These are phyloP conservation scores for Corydoras sp. DNA, from an alignment of 2,113 vertebrate genomes.

Conservation along the genomic window DNA sequence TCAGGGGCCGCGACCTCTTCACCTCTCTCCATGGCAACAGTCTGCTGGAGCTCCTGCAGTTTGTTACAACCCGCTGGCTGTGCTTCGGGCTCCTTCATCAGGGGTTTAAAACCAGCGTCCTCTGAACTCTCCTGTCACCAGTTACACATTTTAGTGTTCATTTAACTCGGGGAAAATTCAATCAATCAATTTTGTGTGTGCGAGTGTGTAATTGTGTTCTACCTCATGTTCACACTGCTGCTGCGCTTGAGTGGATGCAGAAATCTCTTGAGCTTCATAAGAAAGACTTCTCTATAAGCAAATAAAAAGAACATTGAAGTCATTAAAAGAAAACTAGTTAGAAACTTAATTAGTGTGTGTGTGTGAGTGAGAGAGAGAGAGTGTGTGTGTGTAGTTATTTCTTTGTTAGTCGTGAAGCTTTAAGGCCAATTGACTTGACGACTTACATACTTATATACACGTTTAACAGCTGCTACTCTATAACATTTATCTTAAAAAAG, in stretches of 20 bases:
- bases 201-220: conserved; percentile 1
- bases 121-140: conserved; percentile 11
- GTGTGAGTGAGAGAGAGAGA: no score
- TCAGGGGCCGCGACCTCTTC: conserved; percentile 44
- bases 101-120: neutral
- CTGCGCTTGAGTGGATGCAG: conserved; percentile 43
- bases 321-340: no score
- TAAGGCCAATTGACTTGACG: no score
- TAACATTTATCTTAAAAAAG: no score
- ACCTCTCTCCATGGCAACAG: conserved; percentile 29
- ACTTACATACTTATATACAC: no score
- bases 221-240: conserved; percentile 59
- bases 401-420: no score
- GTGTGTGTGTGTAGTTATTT: no score
- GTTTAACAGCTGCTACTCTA: no score
- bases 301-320: neutral
- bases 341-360: no score
- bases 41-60: conserved; percentile 7
- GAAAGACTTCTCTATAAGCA: conserved; percentile 59
- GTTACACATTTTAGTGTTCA: neutral
- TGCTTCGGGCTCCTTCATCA: neutral
- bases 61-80: neutral
- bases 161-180: neutral
- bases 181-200: neutral
- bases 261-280: conserved; percentile 68